Evolutionary conservation across 2,888 invertebrate species (phyloP).

Genomic region (Trichopria drosophilae): DNA sequence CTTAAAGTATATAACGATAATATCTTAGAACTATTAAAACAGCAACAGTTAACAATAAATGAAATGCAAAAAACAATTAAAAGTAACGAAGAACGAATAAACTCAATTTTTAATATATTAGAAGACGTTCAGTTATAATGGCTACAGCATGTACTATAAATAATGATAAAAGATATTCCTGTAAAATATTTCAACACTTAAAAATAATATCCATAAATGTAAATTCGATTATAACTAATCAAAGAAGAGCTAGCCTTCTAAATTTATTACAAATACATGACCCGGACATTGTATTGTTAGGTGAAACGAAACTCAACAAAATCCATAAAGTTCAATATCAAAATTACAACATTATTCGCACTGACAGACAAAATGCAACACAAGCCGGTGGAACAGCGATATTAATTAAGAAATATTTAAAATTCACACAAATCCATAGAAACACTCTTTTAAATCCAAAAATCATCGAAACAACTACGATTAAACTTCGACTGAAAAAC

Average conservation of each 20-base stretch:
- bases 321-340: constrained; percentile 21
- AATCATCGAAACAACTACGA: constrained; percentile 21
- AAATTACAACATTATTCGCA: constrained; percentile 22
- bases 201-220: constrained; percentile 30
- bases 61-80: too few species aligned
- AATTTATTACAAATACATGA: constrained; percentile 8
- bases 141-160: too few species aligned
- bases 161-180: too few species aligned
- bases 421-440: constrained; percentile 17
- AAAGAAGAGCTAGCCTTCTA: constrained; percentile 11
- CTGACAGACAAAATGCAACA: constrained; percentile 17
- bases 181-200: too few species aligned
- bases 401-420: constrained; percentile 21
- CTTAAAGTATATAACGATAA: neutral
- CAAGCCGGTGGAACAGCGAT: constrained; percentile 32
- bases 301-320: constrained; percentile 24
- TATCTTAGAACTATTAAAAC: neutral
- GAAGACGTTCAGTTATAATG: too few species aligned
- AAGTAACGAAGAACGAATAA: constrained; percentile 1
- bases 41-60: neutral
- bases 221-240: constrained; percentile 25
- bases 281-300: constrained; percentile 13
- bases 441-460: neutral
- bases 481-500: constrained; percentile 21
- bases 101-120: neutral